phyloP scores from a whole-genome alignment of 2,113 vertebrate species.

The Amblyopsis rosae region DNA sequence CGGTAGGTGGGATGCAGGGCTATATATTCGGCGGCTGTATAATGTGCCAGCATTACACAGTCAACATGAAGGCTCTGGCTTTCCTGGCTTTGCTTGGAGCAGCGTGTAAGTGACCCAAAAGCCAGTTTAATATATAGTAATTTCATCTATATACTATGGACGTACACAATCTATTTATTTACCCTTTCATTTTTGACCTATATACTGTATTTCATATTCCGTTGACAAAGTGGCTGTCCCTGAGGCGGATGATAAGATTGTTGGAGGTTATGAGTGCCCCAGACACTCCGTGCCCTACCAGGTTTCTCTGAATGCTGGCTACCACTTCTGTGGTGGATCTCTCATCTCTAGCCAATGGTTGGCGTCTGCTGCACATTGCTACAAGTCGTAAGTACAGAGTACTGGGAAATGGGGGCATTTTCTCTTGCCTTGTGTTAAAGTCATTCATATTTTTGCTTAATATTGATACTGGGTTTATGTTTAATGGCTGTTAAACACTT shows the following conservation, averaged over 20 bases:
- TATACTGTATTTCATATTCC: background rate
- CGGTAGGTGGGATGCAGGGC: background rate
- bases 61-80: constrained; percentile 63
- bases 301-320: constrained; percentile 78
- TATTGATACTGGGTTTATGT: too few species aligned
- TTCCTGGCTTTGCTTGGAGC: constrained; percentile 67
- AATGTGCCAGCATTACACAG: too few species aligned
- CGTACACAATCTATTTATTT: too few species aligned
- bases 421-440: background rate
- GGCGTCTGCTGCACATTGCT: constrained; percentile 82
- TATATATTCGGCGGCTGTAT: background rate
- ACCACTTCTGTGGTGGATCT: constrained; percentile 73
- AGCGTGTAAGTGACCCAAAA: constrained; percentile 54
- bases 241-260: constrained; percentile 75
- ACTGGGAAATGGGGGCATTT: background rate
- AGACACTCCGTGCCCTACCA: constrained; percentile 72
- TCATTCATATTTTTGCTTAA: too few species aligned
- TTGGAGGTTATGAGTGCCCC: constrained; percentile 78
- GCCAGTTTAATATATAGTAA: too few species aligned
- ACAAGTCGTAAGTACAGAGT: constrained; percentile 72
- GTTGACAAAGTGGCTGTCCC: constrained; percentile 45
- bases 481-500: background rate
- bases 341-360: constrained; percentile 79
- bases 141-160: too few species aligned
- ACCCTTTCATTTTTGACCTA: too few species aligned